Percentiles rank a stretch among this genome's conserved stretches.
These are phyloP conservation scores for Apotomis capreana DNA, from an alignment of 2,888 invertebrate species.

Conservation along the genomic window DNA sequence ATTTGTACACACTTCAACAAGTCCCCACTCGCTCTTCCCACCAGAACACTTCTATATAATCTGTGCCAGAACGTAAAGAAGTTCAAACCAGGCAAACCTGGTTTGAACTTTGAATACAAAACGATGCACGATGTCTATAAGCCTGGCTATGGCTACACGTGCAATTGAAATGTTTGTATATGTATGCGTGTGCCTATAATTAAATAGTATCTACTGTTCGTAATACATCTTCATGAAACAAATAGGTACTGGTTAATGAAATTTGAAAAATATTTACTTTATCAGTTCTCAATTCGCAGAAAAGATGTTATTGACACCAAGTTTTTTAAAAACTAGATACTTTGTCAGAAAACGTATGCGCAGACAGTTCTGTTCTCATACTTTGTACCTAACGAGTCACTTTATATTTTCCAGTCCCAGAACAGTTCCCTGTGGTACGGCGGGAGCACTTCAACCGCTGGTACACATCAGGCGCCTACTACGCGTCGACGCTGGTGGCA, in stretches of 20 bases:
- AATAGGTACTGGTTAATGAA: too few relatives aligned
- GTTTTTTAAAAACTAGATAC: too few relatives aligned
- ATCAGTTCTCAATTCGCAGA: too few relatives aligned
- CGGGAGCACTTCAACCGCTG: slow-evolving; percentile 95
- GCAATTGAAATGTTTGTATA: not conserved
- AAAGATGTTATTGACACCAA: too few relatives aligned
- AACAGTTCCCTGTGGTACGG: slow-evolving; percentile 90
- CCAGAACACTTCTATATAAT: too few relatives aligned
- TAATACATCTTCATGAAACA: too few relatives aligned
- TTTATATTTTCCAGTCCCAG: slow-evolving; percentile 85
- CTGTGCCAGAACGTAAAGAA: not conserved
- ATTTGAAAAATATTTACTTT: too few relatives aligned
- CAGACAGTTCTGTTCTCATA: too few relatives aligned
- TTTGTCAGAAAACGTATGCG: too few relatives aligned
- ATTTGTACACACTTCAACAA: not conserved
- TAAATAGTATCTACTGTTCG: not conserved
- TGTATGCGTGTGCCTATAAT: not conserved
- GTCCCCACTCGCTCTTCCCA: not conserved
- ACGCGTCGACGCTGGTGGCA: slow-evolving; percentile 89
- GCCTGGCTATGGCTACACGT: not conserved
- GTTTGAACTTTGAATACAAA: not conserved
- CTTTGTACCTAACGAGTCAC: too few relatives aligned
- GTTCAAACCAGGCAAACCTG: too few relatives aligned
- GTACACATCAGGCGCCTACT: slow-evolving; percentile 94
- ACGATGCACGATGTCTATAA: not conserved